Percentiles rank a stretch among this genome's conserved stretches.
Conservation (phyloP, 2,888 invertebrate species). For the Drosophila pseudotakahashii region DNA sequence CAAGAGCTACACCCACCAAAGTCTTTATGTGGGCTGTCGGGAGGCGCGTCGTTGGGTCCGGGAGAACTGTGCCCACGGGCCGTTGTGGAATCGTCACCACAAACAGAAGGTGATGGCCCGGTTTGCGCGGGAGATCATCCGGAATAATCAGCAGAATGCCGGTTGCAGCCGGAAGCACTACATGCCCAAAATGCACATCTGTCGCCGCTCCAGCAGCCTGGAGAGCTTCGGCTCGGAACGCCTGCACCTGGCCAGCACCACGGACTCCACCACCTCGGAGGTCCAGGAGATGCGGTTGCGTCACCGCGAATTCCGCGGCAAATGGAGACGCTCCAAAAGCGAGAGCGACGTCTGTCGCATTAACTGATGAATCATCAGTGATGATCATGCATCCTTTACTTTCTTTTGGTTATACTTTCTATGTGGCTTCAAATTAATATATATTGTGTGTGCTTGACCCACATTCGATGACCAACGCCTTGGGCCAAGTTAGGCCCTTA, state of each 20-base stretch:
- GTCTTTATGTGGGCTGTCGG: conserved; percentile 82
- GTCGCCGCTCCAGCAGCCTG: conserved; percentile 13
- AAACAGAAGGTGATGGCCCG: conserved; percentile 17
- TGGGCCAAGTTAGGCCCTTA: conserved; percentile 46
- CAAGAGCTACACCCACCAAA: background rate
- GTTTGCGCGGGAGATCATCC: conserved; percentile 46
- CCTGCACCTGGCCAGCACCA: conserved; percentile 21
- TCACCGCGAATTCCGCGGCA: accelerated
- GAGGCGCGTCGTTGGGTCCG: conserved; percentile 50
- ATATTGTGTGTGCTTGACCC: conserved; percentile 28
- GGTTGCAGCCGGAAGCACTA: background rate
- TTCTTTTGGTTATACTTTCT: conserved; percentile 3
- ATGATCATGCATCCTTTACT: background rate
- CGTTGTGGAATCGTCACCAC: conserved; percentile 5
- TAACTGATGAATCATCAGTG: too few species aligned
- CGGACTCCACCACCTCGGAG: conserved; percentile 18
- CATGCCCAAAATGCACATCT: background rate
- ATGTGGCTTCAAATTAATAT: conserved; percentile 15
- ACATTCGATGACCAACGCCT: conserved; percentile 17
- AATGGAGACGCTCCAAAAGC: background rate
- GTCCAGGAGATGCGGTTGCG: background rate
- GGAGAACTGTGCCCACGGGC: conserved; percentile 61
- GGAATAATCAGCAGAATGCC: conserved; percentile 38
- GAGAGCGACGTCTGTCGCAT: conserved; percentile 24
- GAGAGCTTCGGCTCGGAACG: conserved; percentile 5